Percentiles rank a stretch among this genome's conserved stretches.
phyloP scores from a whole-genome alignment of 2,888 invertebrate species.

The Pocota personata region DNA sequence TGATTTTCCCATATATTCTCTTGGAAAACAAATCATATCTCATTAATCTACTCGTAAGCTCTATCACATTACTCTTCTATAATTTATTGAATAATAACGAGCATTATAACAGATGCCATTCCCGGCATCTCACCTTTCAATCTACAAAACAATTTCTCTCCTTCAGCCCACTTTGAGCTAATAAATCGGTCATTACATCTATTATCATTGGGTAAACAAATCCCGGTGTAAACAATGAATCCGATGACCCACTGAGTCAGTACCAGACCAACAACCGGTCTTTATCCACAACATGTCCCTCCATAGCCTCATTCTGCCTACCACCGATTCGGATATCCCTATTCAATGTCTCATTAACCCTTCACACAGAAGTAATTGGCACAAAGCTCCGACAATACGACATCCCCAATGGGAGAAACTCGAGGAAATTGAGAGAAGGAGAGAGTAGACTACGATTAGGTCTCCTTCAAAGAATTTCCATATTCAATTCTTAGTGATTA shows the following conservation, averaged over 20 bases:
- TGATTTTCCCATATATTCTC: neutral
- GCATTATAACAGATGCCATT: conserved; percentile 10
- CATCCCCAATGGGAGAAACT: neutral
- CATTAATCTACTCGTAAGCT: neutral
- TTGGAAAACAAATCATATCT: neutral
- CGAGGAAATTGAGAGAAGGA: neutral
- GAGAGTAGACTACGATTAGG: conserved; percentile 5
- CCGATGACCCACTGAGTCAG: conserved; percentile 49
- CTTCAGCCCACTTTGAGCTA: neutral
- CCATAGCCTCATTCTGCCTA: neutral
- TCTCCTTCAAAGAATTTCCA: conserved; percentile 3
- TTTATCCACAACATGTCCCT: conserved; percentile 15
- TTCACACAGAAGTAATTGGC: conserved; percentile 43
- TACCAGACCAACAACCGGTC: conserved; percentile 24
- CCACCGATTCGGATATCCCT: conserved; percentile 37
- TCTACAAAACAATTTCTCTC: conserved; percentile 16
- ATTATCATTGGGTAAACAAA: conserved; percentile 30
- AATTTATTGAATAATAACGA: conserved; percentile 24
- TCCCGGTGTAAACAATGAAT: conserved; percentile 41
- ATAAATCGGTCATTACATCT: conserved; percentile 38
- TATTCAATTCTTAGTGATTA: conserved; percentile 13
- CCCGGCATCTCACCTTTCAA: conserved; percentile 28
- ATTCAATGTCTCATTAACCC: conserved; percentile 56
- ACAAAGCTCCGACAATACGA: conserved; percentile 21
- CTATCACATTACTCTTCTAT: neutral